Conservation (phyloP, 1,140 invertebrate genomes). For the Trigoniulus corallinus region DNA sequence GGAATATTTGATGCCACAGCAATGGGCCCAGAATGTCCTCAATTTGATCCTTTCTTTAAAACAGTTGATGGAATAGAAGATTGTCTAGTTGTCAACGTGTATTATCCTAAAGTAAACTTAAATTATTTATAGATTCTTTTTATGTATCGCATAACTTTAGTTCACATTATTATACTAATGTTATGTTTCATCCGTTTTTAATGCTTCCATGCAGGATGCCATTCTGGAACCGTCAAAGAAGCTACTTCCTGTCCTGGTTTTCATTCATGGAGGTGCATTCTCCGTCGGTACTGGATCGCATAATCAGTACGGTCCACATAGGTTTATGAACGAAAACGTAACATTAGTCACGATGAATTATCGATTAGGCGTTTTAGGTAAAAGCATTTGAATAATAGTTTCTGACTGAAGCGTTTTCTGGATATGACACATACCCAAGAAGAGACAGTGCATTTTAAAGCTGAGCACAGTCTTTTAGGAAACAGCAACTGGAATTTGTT, state of each 20-base stretch:
- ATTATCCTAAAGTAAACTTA: conserved; percentile 18
- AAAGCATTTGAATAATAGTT: conserved; percentile 32
- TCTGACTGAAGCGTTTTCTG: too few relatives aligned
- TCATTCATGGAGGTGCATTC: conserved; percentile 28
- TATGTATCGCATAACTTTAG: too few relatives aligned
- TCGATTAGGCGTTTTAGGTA: conserved; percentile 28
- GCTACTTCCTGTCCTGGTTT: conserved; percentile 28
- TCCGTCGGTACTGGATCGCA: conserved; percentile 25
- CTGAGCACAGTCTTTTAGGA: conserved; percentile 39
- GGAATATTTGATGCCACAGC: conserved; percentile 5
- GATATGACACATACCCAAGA: too few relatives aligned
- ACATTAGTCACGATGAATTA: conserved; percentile 42
- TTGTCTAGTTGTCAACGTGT: conserved; percentile 33
- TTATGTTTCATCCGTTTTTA: background rate
- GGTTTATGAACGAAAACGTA: conserved; percentile 26
- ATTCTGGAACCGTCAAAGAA: conserved; percentile 2
- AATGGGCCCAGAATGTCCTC: conserved; percentile 8
- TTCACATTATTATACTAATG: background rate
- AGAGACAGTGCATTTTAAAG: conserved; percentile 36
- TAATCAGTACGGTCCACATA: conserved; percentile 19
- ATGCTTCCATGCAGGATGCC: background rate
- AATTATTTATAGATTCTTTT: background rate
- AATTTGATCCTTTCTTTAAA: conserved; percentile 1
- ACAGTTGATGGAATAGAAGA: conserved; percentile 23
- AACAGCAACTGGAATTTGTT: too few relatives aligned